A percentile compares a stretch with the other conserved stretches of the same genome.
These are phyloP conservation scores for Melitaea cinxia DNA, from an alignment of 1,140 invertebrate genomes.

Conservation along the genomic window DNA sequence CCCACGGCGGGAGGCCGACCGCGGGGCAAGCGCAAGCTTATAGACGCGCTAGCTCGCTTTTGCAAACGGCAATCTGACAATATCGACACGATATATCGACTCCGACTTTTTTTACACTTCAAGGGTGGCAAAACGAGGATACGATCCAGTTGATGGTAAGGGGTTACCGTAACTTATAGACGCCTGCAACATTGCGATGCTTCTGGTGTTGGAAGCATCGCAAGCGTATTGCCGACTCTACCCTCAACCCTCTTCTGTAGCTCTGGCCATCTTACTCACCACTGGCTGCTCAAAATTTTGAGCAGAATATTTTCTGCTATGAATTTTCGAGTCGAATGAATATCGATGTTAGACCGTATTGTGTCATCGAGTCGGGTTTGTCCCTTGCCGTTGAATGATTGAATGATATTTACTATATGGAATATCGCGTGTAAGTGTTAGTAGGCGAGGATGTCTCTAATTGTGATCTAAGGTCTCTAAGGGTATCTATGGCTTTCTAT, in stretches of 20 bases:
- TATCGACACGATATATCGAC: constrained; percentile 44
- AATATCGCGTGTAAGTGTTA: constrained; percentile 37
- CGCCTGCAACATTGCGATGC: too few relatives aligned
- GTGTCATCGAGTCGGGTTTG: neutral
- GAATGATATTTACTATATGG: constrained; percentile 7
- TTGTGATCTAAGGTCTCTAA: constrained; percentile 22
- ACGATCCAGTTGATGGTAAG: too few relatives aligned
- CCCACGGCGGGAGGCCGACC: constrained; percentile 66
- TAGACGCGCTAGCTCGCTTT: constrained; percentile 74
- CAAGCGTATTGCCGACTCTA: too few relatives aligned
- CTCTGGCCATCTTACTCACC: too few relatives aligned
- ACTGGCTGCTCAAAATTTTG: too few relatives aligned
- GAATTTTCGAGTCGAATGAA: neutral
- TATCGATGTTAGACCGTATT: neutral
- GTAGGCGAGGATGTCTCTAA: constrained; percentile 53
- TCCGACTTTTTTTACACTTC: neutral
- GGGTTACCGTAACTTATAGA: too few relatives aligned
- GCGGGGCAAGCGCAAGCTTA: constrained; percentile 73
- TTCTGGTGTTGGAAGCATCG: too few relatives aligned
- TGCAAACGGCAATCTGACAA: constrained; percentile 76
- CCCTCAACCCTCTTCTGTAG: too few relatives aligned
- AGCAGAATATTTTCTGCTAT: too few relatives aligned
- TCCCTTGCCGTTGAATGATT: neutral
- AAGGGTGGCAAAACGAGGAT: too few relatives aligned
- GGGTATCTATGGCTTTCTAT: constrained; percentile 29